phyloP scores from a whole-genome alignment of 53 echinoderm and acorn worm species.

The Echinometra lucunter region DNA sequence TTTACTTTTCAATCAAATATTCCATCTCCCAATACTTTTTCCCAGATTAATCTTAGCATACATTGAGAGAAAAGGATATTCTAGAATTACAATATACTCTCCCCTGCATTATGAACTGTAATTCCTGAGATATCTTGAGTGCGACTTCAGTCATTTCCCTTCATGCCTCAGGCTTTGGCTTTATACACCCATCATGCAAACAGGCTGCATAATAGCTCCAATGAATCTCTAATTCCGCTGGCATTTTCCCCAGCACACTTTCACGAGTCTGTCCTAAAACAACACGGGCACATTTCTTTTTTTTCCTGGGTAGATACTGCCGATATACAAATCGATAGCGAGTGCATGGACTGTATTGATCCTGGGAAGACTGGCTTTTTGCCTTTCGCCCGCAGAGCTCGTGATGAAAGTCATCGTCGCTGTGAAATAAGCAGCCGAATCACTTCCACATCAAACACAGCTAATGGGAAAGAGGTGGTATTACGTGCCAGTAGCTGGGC shows the following conservation, averaged over 20 bases:
- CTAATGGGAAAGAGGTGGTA: conserved; percentile 7
- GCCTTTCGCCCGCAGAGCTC: conserved; percentile 21
- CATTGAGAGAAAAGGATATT: not conserved
- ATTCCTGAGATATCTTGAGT: not conserved
- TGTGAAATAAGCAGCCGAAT: not conserved
- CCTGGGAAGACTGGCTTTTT: conserved; percentile 8
- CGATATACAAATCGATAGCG: conserved; percentile 28
- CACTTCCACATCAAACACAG: conserved; percentile 36
- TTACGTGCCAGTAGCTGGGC: not conserved
- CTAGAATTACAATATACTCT: not conserved
- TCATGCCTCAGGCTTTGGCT: not conserved
- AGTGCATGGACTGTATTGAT: conserved; percentile 54
- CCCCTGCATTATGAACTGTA: not conserved
- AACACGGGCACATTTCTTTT: conserved; percentile 5
- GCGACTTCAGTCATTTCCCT: not conserved
- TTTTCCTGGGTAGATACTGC: conserved; percentile 7
- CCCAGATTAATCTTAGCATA: not conserved
- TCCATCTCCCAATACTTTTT: not conserved
- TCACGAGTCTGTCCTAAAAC: conserved; percentile 14
- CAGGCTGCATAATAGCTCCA: not conserved
- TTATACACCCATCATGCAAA: not conserved
- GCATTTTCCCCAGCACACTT: conserved; percentile 37
- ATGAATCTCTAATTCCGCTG: conserved; percentile 40
- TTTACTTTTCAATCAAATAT: not conserved
- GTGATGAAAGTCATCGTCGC: conserved; percentile 12